A percentile compares a stretch with the other conserved stretches of the same genome.
These are phyloP conservation scores for Dyspetes luteomarginatus DNA, from an alignment of 2,888 invertebrate genomes.

Conservation along the genomic window DNA sequence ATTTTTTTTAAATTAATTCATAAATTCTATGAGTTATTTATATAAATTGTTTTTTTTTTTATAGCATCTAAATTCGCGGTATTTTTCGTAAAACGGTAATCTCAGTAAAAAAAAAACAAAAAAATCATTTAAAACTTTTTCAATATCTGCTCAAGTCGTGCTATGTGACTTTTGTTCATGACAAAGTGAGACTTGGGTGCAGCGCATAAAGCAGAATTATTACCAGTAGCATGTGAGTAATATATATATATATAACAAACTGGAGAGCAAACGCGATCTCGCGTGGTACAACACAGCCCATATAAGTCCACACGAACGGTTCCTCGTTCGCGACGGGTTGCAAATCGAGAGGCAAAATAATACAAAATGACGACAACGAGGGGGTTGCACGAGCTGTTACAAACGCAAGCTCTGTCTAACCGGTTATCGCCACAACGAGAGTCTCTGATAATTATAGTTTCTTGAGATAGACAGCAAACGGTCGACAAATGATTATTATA, in stretches of 20 bases:
- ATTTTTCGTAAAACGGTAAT: too few relatives aligned
- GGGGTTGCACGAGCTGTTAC: conserved; percentile 39
- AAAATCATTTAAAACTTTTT: background rate
- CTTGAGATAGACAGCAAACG: background rate
- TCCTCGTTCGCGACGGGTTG: conserved; percentile 41
- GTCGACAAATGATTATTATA: conserved; percentile 37
- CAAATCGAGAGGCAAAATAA: conserved; percentile 28
- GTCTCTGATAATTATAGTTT: conserved; percentile 32
- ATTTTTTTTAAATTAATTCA: too few relatives aligned
- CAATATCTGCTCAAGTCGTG: background rate
- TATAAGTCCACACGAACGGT: conserved; percentile 60
- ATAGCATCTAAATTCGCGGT: too few relatives aligned
- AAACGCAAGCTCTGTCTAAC: conserved; percentile 32
- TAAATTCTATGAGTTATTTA: too few relatives aligned
- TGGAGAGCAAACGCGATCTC: conserved; percentile 51
- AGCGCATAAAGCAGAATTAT: conserved; percentile 19
- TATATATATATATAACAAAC: conserved; percentile 10
- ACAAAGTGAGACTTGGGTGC: conserved; percentile 12
- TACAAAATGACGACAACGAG: conserved; percentile 8
- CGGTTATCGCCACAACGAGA: conserved; percentile 33
- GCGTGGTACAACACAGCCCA: conserved; percentile 58
- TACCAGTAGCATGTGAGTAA: conserved; percentile 42
- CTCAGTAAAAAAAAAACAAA: background rate
- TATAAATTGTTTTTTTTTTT: too few relatives aligned
- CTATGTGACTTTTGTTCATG: conserved; percentile 1